phyloP scores from a whole-genome alignment of 2,797 vertebrate species.

The Esox lucius region DNA sequence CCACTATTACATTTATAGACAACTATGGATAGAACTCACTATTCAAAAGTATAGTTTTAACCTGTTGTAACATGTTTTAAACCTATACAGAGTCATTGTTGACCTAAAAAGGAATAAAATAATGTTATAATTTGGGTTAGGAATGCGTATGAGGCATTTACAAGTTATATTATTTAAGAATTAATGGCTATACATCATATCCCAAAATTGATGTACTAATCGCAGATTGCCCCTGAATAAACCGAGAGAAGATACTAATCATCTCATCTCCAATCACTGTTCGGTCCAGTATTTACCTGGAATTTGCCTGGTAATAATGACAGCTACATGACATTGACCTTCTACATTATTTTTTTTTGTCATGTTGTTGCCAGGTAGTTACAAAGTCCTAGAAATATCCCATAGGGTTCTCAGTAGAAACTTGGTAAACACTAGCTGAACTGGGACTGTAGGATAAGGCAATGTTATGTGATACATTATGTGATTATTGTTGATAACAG shows the following conservation, averaged over 20 bases:
- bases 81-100: background rate
- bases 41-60: background rate
- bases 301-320: background rate
- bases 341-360: too few species aligned
- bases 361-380: background rate
- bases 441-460: constrained; percentile 63
- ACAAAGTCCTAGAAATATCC: background rate
- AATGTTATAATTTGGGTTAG: background rate
- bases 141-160: background rate
- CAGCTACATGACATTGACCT: background rate
- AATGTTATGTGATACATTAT: constrained; percentile 51
- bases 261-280: constrained; percentile 61
- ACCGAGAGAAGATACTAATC: constrained; percentile 63
- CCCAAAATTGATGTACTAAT: background rate
- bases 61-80: background rate
- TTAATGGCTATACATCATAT: background rate
- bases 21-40: background rate
- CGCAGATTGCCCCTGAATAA: constrained; percentile 35
- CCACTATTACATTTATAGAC: background rate
- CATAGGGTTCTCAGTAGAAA: constrained; percentile 18
- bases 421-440: constrained; percentile 41
- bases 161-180: background rate
- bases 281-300: constrained; percentile 45
- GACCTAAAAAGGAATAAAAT: background rate
- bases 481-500: constrained; percentile 58